Percentiles rank a stretch among this genome's conserved stretches.
Conservation (phyloP, 2,888 invertebrate species). For the Atrina japonica region DNA sequence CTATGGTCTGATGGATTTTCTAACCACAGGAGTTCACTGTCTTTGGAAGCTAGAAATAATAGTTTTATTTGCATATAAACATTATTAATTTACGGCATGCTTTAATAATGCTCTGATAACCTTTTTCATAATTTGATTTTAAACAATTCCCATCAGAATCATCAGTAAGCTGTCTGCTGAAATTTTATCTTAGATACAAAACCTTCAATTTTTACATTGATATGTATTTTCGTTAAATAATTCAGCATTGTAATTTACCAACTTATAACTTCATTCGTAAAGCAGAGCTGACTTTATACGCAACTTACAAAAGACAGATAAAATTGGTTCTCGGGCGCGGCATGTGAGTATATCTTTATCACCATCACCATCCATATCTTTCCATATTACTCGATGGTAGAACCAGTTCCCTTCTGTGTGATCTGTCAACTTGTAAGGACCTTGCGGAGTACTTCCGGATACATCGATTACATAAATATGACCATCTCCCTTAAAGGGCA, state of each 20-base stretch:
- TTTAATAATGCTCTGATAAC: too few species aligned
- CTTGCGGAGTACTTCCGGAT: constrained; percentile 37
- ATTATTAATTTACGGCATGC: too few species aligned
- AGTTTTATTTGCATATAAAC: too few species aligned
- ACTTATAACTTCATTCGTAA: too few species aligned
- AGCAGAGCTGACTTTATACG: too few species aligned
- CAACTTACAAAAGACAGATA: constrained; percentile 37
- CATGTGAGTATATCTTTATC: constrained; percentile 63
- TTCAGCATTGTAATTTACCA: too few species aligned
- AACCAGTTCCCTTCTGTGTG: constrained; percentile 58
- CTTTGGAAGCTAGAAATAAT: constrained; percentile 43
- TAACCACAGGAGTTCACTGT: constrained; percentile 63
- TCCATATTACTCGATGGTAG: constrained; percentile 65
- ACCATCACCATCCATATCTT: constrained; percentile 68
- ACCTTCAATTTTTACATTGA: too few species aligned
- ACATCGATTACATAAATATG: constrained; percentile 54
- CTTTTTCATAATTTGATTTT: too few species aligned
- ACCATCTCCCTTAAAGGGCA: constrained; percentile 61
- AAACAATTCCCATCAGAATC: background rate
- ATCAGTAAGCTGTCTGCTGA: too few species aligned
- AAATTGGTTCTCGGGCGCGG: constrained; percentile 56
- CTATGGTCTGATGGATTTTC: constrained; percentile 55
- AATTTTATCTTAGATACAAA: too few species aligned
- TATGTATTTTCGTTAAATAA: too few species aligned
- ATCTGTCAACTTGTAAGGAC: constrained; percentile 48